phyloP scores from a whole-genome alignment of 2,888 invertebrate species.

The Rhimphoctona megacephalus region DNA sequence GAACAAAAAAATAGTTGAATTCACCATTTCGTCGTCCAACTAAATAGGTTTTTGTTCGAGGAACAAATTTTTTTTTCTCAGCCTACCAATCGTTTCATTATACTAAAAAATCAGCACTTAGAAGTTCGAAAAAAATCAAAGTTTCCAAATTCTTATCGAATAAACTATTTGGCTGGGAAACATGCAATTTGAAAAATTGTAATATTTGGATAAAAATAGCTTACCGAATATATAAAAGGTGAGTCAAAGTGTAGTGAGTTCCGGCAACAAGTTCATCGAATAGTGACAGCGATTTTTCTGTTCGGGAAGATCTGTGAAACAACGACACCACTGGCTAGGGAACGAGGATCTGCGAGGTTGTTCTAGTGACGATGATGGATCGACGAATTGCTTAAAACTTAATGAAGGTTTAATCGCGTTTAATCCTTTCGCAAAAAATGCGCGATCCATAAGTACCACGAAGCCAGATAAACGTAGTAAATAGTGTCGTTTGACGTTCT shows the following conservation, averaged over 20 bases:
- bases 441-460: conserved; percentile 74
- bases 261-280: conserved; percentile 20
- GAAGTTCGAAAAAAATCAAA: no score
- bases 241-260: conserved; percentile 16
- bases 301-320: conserved; percentile 23
- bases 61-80: no score
- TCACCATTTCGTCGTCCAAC: no score
- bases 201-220: neutral
- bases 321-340: neutral
- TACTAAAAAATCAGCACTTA: no score
- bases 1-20: no score
- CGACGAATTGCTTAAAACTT: conserved; percentile 45
- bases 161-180: neutral
- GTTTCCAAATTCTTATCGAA: neutral
- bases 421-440: conserved; percentile 65
- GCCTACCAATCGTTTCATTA: no score
- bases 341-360: neutral
- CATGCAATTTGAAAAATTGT: neutral
- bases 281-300: conserved; percentile 19
- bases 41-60: no score
- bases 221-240: conserved; percentile 30
- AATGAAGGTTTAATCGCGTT: conserved; percentile 18
- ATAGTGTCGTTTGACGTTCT: conserved; percentile 60
- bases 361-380: neutral
- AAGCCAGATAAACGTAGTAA: conserved; percentile 72